Evolutionary conservation across 2,888 invertebrate genomes (phyloP).

Genomic region (Morpho helenor): DNA sequence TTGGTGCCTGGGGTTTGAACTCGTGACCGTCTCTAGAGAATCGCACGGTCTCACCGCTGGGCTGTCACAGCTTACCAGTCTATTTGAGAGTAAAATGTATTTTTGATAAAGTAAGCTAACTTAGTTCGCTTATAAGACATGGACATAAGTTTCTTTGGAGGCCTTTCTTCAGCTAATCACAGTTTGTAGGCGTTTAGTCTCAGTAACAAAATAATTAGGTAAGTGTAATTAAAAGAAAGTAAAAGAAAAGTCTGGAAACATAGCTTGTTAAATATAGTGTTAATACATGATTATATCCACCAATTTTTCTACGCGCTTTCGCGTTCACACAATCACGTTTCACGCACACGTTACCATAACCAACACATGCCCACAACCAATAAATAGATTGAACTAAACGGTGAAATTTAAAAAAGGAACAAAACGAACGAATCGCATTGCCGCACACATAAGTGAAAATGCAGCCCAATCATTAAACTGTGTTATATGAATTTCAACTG

Average conservation of each 20-base stretch:
- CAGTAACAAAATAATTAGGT: neutral
- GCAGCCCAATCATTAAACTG: constrained; percentile 71
- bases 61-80: too few species aligned
- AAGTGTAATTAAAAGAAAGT: neutral
- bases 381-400: constrained; percentile 80
- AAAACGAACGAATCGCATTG: constrained; percentile 72
- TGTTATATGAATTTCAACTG: constrained; percentile 33
- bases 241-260: neutral
- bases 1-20: too few species aligned
- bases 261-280: constrained; percentile 25
- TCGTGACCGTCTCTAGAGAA: too few species aligned
- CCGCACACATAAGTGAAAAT: constrained; percentile 54
- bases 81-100: too few species aligned
- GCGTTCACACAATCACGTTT: constrained; percentile 42
- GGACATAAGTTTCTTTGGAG: too few species aligned
- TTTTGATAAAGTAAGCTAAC: too few species aligned
- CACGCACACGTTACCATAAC: constrained; percentile 48
- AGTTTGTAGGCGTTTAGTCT: too few species aligned
- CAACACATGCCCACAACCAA: constrained; percentile 67
- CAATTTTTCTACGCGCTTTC: constrained; percentile 77
- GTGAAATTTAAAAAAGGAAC: constrained; percentile 79
- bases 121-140: too few species aligned
- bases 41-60: too few species aligned
- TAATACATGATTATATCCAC: constrained; percentile 58
- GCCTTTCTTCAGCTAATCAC: too few species aligned